Conservation (phyloP, 1,140 invertebrate genomes). For the Drosophila parabipectinata region DNA sequence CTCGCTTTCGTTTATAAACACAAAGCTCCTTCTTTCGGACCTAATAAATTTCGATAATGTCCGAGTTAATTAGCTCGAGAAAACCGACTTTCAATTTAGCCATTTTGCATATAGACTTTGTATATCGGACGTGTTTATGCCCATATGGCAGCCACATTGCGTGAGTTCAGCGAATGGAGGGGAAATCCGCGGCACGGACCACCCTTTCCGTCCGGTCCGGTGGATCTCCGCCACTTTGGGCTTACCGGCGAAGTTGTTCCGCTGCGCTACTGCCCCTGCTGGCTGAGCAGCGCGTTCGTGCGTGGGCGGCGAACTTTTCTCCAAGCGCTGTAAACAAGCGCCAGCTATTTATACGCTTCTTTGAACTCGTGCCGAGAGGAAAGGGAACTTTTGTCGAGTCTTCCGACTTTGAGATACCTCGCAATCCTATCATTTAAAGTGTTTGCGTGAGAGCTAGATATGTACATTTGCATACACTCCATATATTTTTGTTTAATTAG, state of each 20-base stretch:
- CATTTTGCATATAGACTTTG: background rate
- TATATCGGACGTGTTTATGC: conserved; percentile 13
- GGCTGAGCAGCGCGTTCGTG: conserved; percentile 68
- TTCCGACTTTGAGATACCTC: background rate
- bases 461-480: background rate
- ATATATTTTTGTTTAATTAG: no score
- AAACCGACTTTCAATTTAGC: conserved; percentile 13
- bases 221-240: background rate
- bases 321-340: conserved; percentile 55
- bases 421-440: background rate
- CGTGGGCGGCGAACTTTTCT: conserved; percentile 66
- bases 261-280: conserved; percentile 29
- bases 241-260: conserved; percentile 2
- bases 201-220: conserved; percentile 4
- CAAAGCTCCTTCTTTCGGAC: conserved; percentile 24
- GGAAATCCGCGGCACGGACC: conserved; percentile 25
- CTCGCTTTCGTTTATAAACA: conserved; percentile 24
- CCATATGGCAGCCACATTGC: conserved; percentile 54
- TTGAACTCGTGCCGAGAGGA: conserved; percentile 24
- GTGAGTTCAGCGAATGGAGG: conserved; percentile 46
- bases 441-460: background rate
- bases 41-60: conserved; percentile 62
- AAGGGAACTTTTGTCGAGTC: background rate
- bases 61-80: conserved; percentile 56
- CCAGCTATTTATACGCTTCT: conserved; percentile 65